A percentile compares a stretch with the other conserved stretches of the same genome.
Conservation (phyloP, 2,888 invertebrate genomes). For the Athalia rosae region DNA sequence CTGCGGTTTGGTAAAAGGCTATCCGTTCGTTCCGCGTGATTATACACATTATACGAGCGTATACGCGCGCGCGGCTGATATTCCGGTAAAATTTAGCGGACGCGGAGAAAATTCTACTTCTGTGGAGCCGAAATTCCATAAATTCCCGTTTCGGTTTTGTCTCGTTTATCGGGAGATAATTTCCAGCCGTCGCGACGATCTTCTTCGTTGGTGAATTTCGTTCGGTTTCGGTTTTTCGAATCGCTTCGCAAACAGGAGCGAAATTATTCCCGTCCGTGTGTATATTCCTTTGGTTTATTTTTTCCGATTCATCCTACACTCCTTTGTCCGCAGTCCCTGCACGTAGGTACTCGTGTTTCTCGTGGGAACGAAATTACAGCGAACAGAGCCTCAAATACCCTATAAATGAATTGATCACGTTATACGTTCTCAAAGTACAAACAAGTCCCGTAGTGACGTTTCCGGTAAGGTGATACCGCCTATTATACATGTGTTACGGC, state of each 20-base stretch:
- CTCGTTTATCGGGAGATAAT: conserved; percentile 13
- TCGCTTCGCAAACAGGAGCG: conserved; percentile 23
- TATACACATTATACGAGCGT: not conserved
- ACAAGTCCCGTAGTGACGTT: conserved; percentile 29
- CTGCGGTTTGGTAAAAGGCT: conserved; percentile 51
- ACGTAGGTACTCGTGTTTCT: conserved; percentile 61
- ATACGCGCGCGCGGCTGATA: conserved; percentile 9
- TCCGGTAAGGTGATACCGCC: conserved; percentile 43
- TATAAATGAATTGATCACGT: conserved; percentile 68
- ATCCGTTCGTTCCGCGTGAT: conserved; percentile 18
- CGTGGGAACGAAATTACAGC: conserved; percentile 61
- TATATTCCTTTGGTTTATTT: conserved; percentile 42
- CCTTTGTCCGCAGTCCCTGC: conserved; percentile 33
- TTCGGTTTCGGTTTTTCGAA: not conserved
- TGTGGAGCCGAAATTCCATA: conserved; percentile 16
- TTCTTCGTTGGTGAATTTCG: conserved; percentile 6
- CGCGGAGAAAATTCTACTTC: not conserved
- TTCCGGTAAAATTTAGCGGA: too few relatives aligned
- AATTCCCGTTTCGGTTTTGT: conserved; percentile 13
- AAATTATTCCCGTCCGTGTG: conserved; percentile 33
- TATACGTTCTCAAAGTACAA: conserved; percentile 51
- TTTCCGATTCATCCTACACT: conserved; percentile 44
- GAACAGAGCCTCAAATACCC: conserved; percentile 64
- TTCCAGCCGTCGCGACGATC: conserved; percentile 12
- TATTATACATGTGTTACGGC: not conserved